Evolutionary conservation across 2,113 vertebrate species (phyloP), one percentile per base, ranked within the genome.

Genomic region (Urocolius indicus): DNA sequence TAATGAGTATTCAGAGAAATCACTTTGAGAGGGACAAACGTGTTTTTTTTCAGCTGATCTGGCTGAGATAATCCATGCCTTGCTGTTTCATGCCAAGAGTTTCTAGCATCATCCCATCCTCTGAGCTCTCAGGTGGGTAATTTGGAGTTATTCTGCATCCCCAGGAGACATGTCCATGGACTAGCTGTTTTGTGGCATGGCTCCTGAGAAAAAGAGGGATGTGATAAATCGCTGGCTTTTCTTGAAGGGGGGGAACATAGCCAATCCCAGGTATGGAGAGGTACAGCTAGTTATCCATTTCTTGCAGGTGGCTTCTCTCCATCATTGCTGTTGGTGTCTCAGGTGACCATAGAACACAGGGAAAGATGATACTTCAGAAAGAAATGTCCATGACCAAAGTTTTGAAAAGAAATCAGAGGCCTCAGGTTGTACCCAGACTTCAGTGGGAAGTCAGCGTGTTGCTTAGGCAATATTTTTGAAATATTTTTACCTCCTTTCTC

Each of bases 1-100:
- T 85, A 32, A 46, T 63, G 55, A 59, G 79, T 82, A 89, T 73
- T 30, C 72, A 48, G 18, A 65, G 20, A 89, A 88, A 72, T 55
- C 8, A 54, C 51, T 89, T 30, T 71, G 16, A 76, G 49, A 78
- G 59, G 22, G 36, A 58, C 21, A 45, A 63, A 45, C 16, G 46
- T 41, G 2, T 0, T 1, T 55, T 41, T 51, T 55, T 55, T 78
- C 34, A 68, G 32, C 52, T 75, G 26, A 29, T 75, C 24, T 57
- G 23, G 3, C 74, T 61, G 49, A 73, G 30, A 52, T 57, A 61
- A 84, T 34, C 24, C 27, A 16, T 22, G 6, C 4, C n/a, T 85
- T 67, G 12, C 4, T 24, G 11, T 87, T 72, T 66, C 20, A 18
- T 73, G 11, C 5, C 49, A 76, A 68, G 45, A 14, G 23, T 73